Conservation (phyloP, 2,888 invertebrate species). For the Dolichopus griseipennis region DNA sequence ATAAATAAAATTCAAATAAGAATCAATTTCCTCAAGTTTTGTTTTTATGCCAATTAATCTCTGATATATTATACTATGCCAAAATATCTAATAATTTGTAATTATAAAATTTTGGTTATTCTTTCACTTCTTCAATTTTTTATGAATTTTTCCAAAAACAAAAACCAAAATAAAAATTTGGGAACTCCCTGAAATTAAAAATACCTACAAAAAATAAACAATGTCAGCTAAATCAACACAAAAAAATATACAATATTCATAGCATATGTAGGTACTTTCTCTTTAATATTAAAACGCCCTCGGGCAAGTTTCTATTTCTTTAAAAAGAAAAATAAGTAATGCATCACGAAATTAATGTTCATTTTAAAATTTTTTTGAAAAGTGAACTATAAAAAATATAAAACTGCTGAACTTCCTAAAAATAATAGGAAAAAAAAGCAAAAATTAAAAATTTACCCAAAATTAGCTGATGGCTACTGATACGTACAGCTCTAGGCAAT, state of each 20-base stretch:
- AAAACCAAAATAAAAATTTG: no score
- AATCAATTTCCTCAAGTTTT: no score
- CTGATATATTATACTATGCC: no score
- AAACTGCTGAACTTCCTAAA: background rate
- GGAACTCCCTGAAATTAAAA: background rate
- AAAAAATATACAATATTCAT: background rate
- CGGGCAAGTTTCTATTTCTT: background rate
- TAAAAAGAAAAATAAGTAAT: background rate
- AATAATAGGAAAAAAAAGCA: background rate
- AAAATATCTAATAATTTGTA: no score
- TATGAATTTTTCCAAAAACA: no score
- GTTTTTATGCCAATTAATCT: no score
- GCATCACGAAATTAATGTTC: background rate
- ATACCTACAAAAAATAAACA: background rate
- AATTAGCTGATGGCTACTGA: background rate
- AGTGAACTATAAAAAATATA: background rate
- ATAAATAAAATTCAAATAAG: no score
- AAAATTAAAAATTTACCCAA: background rate
- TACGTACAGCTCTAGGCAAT: background rate
- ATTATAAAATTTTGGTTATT: no score
- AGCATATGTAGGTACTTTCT: background rate
- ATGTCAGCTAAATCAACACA: background rate
- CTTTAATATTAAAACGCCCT: background rate
- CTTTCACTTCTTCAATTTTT: no score
- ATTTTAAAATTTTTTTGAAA: background rate